Conservation (phyloP, 92 coral and sea anemone species). For the Umimayanthus chanpuru region DNA sequence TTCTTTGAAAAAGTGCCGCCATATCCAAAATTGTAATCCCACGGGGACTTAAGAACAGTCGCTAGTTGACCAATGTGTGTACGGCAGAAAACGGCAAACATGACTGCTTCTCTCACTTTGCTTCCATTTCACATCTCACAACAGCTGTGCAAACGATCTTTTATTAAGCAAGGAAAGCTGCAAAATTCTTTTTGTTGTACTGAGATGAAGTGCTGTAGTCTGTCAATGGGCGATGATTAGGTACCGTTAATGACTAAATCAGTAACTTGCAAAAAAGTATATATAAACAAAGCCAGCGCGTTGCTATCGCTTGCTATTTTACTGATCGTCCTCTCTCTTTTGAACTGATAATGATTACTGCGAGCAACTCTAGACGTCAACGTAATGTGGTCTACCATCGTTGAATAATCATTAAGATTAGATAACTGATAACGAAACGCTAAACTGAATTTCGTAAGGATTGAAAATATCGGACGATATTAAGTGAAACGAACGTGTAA, state of each 20-base stretch:
- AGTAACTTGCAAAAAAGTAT: neutral
- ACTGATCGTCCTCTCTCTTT: neutral
- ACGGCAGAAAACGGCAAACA: neutral
- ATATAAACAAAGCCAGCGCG: neutral
- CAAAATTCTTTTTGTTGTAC: neutral
- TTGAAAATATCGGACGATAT: too few species aligned
- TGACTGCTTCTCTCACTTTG: neutral
- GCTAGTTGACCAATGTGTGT: neutral
- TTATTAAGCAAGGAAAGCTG: neutral
- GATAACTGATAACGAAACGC: too few species aligned
- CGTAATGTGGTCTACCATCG: too few species aligned
- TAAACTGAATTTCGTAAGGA: too few species aligned
- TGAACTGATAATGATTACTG: too few species aligned
- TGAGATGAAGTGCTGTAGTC: neutral
- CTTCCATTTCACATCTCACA: neutral
- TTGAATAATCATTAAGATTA: too few species aligned
- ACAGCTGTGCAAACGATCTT: constrained; percentile 3
- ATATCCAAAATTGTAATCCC: neutral
- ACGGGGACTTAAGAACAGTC: neutral
- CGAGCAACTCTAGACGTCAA: too few species aligned
- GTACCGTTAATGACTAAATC: neutral
- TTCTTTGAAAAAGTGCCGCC: neutral
- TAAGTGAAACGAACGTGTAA: too few species aligned
- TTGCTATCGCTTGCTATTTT: neutral
- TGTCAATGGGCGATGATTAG: neutral